Conservation (phyloP, 2,888 invertebrate species). For the Clunio marinus region DNA sequence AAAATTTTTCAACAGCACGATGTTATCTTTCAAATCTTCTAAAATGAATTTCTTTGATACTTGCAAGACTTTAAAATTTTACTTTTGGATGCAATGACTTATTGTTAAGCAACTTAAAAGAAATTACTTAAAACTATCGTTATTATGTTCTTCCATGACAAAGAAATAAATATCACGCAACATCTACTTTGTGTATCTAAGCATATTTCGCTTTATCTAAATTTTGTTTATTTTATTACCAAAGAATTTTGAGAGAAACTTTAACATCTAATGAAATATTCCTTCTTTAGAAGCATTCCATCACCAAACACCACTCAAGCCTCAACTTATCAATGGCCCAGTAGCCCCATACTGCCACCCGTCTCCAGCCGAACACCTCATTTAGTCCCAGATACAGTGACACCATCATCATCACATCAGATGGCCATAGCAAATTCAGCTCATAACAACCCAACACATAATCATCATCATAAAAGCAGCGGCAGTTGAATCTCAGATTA, state of each 20-base stretch:
- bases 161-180: neutral
- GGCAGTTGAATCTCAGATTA: slow-evolving; percentile 40
- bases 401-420: slow-evolving; percentile 42
- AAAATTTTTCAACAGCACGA: no score
- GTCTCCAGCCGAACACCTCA: slow-evolving; percentile 66
- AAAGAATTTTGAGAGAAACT: neutral
- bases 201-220: slow-evolving; percentile 13
- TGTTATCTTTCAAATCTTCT: no score
- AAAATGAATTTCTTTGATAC: no score
- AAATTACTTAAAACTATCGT: no score
- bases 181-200: slow-evolving; percentile 17
- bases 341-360: slow-evolving; percentile 70
- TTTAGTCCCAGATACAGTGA: slow-evolving; percentile 64
- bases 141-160: no score
- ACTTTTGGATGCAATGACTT: no score
- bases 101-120: no score
- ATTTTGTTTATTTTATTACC: slow-evolving; percentile 2
- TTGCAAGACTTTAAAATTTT: no score
- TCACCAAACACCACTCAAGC: slow-evolving; percentile 52
- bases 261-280: slow-evolving; percentile 26
- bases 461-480: slow-evolving; percentile 35
- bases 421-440: slow-evolving; percentile 31
- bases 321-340: slow-evolving; percentile 74
- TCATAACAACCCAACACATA: slow-evolving; percentile 29
- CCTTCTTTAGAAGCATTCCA: slow-evolving; percentile 56